These are phyloP conservation scores for Macropodus opercularis DNA, from an alignment of 2,797 vertebrate genomes.

Conservation along the genomic window DNA sequence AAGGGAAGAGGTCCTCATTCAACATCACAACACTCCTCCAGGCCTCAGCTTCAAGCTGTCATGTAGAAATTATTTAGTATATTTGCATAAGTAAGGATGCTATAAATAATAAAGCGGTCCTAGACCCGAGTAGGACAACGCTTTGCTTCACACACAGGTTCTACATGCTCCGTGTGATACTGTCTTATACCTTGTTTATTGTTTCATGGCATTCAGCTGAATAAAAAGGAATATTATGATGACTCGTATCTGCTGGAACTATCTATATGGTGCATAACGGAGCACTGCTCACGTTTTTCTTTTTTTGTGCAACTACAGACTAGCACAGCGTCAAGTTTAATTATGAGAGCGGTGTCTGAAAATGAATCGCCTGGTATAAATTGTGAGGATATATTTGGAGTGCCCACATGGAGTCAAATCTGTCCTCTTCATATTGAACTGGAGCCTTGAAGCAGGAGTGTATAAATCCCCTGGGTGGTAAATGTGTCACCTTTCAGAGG, in stretches of 20 bases:
- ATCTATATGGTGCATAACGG: slow-evolving; percentile 27
- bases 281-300: slow-evolving; percentile 12
- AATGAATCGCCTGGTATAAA: slow-evolving; percentile 68
- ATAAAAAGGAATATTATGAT: slow-evolving; percentile 39
- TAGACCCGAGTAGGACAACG: slow-evolving; percentile 47
- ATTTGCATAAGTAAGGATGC: slow-evolving; percentile 85
- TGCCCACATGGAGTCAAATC: slow-evolving; percentile 71
- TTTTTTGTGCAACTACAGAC: slow-evolving; percentile 32
- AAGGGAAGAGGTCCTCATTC: slow-evolving; percentile 69
- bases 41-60: slow-evolving; percentile 81
- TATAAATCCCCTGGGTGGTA: slow-evolving; percentile 84
- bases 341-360: slow-evolving; percentile 66
- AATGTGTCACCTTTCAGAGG: slow-evolving; percentile 87
- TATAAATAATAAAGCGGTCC: slow-evolving; percentile 80
- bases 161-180: slow-evolving; percentile 42
- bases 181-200: slow-evolving; percentile 42
- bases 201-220: slow-evolving; percentile 43
- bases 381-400: slow-evolving; percentile 74
- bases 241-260: slow-evolving; percentile 19
- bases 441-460: slow-evolving; percentile 78
- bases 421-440: slow-evolving; percentile 80
- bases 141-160: slow-evolving; percentile 46
- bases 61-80: slow-evolving; percentile 84
- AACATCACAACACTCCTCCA: slow-evolving; percentile 77
- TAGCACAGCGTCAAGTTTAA: slow-evolving; percentile 60